phyloP scores from a whole-genome alignment of 2,888 invertebrate genomes.

The Aelia acuminata region DNA sequence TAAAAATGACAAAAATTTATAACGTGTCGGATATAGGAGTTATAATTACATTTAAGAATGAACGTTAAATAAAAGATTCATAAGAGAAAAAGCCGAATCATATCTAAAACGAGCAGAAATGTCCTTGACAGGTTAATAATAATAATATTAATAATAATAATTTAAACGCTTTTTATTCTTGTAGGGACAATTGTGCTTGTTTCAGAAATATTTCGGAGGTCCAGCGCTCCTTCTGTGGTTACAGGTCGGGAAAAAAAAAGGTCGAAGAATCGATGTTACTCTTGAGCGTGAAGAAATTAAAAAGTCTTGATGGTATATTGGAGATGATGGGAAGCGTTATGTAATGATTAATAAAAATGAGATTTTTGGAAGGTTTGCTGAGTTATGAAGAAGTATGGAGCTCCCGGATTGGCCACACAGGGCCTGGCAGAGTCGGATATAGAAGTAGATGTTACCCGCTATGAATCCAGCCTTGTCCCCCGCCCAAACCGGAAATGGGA shows the following conservation, averaged over 20 bases:
- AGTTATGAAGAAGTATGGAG: background rate
- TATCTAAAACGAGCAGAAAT: conserved; percentile 55
- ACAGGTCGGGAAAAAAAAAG: conserved; percentile 38
- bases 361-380: background rate
- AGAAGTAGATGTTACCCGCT: conserved; percentile 54
- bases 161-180: background rate
- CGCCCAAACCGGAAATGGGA: conserved; percentile 67
- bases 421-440: conserved; percentile 51
- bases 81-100: conserved; percentile 19
- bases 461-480: conserved; percentile 60
- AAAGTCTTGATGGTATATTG: background rate
- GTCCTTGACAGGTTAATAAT: conserved; percentile 6
- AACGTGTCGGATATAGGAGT: conserved; percentile 43
- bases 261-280: conserved; percentile 47
- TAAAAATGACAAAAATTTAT: conserved; percentile 49
- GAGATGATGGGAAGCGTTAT: background rate
- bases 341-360: background rate
- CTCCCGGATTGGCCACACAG: conserved; percentile 21
- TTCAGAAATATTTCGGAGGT: conserved; percentile 54
- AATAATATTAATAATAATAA: background rate
- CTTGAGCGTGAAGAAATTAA: background rate
- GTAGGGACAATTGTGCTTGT: conserved; percentile 50
- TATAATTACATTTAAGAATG: conserved; percentile 48
- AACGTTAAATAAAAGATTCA: conserved; percentile 29
- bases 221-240: conserved; percentile 53